Evolutionary conservation across 2,888 invertebrate genomes (phyloP).

Genomic region (Ormyrus thymus): DNA sequence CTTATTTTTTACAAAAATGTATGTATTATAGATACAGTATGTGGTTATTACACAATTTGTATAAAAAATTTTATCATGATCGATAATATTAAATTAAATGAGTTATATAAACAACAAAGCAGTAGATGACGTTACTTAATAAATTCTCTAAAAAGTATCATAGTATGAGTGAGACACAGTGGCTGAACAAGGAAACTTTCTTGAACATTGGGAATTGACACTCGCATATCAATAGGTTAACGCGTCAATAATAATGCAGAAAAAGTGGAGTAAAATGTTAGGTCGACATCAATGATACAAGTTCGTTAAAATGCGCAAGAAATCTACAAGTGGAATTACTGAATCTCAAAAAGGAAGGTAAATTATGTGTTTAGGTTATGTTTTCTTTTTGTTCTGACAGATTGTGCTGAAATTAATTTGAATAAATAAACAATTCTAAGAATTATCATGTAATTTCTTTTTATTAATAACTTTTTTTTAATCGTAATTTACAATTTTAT

Average conservation of each 20-base stretch:
- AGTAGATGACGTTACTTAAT: no score
- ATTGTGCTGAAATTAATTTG: conserved; percentile 35
- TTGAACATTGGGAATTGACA: conserved; percentile 23
- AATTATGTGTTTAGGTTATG: conserved; percentile 46
- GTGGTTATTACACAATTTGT: no score
- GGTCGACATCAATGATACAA: conserved; percentile 27
- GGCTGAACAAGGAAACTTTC: conserved; percentile 10
- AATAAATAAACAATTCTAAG: not conserved
- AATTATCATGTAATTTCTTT: conserved; percentile 5
- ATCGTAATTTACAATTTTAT: conserved; percentile 9
- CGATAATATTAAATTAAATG: no score
- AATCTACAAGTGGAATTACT: conserved; percentile 61
- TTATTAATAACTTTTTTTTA: not conserved
- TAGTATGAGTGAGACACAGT: not conserved
- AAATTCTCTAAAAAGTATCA: no score
- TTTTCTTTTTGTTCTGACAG: conserved; percentile 44
- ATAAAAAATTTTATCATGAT: no score
- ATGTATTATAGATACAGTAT: no score
- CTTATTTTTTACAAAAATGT: no score
- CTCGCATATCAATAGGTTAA: not conserved
- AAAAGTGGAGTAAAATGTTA: conserved; percentile 33
- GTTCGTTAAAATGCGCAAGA: conserved; percentile 64
- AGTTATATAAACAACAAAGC: no score
- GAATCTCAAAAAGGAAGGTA: conserved; percentile 65
- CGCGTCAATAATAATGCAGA: not conserved